phyloP scores from a whole-genome alignment of 2,113 vertebrate species.

The Malurus elegans region DNA sequence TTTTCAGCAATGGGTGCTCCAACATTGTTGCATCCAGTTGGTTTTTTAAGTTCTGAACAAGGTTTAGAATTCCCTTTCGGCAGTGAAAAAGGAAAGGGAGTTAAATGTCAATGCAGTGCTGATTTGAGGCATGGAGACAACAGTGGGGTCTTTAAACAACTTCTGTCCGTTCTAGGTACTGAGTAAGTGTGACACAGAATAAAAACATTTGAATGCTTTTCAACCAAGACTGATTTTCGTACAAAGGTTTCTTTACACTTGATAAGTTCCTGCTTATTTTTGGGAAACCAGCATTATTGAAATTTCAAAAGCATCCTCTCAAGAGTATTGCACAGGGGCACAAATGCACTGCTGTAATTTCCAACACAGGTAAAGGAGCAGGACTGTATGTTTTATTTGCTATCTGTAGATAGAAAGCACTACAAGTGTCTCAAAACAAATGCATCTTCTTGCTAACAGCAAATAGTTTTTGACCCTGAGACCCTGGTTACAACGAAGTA shows the following conservation, averaged over 20 bases:
- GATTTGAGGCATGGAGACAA: neutral
- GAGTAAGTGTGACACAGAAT: neutral
- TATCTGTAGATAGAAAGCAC: neutral
- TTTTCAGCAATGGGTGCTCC: neutral
- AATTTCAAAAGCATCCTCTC: neutral
- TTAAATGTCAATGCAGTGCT: neutral
- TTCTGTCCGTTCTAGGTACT: neutral
- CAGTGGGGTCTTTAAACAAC: neutral
- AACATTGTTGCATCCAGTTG: neutral
- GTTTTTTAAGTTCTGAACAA: neutral
- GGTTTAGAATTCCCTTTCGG: neutral
- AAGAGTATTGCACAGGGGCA: neutral
- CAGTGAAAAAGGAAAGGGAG: neutral
- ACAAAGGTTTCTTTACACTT: neutral
- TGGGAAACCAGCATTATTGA: neutral
- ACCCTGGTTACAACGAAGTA: neutral
- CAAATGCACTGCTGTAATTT: neutral
- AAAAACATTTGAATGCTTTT: neutral
- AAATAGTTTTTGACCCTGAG: neutral
- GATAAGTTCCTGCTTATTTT: neutral
- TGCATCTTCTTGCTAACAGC: neutral
- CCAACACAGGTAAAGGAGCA: neutral
- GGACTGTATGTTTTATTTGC: neutral
- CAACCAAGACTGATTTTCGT: neutral
- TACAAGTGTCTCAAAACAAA: neutral